Evolutionary conservation across 2,888 invertebrate species (phyloP), one percentile per base, ranked within the genome.

Genomic region (Cataglyphis livida): DNA sequence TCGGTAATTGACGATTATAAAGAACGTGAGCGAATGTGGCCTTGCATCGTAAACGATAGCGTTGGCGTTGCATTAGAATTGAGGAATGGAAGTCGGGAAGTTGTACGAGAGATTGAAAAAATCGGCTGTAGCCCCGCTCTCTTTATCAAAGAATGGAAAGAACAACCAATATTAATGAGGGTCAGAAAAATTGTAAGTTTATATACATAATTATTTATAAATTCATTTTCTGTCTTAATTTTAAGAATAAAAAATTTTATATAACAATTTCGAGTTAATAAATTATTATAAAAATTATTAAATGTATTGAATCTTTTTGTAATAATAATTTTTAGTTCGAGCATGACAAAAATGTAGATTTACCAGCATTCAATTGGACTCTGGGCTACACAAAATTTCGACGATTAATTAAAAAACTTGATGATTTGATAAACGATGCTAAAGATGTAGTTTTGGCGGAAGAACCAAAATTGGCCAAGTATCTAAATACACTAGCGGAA

Each of bases 1-100:
- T 93, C 93, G 10, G 92, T 95, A 84, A 93, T 96, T 86, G 94
- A 95, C 64, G 89, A 94, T 0, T 89, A 95, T 28, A 89, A 95
- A 85, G 95, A 95, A 85, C 92, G 93, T 0, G 94, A 95, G 0
- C 92, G 94, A 0, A 89, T 94, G 0, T 96, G 96, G 96, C 96
- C 96, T 0, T 96, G 96, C 84, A 93, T 95, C 9, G 48, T 81
- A 10, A 88, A 90, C 1, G 91, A 92, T 54, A 95, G 96, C 76
- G 71, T 95, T 12, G 93, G 95, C 0, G 91, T 92, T 0, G 87
- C 95, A 10, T 87, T 96, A 32, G 90, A 93, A 15, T 90, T 92
- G 0, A 90, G 92, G 41, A 86, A 86, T n/a, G 93, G 92, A 15
- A 94, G 91, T 0, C 93, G 91, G n/a, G 91, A 91, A 3, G 95